Evolutionary conservation across 2,113 vertebrate species (phyloP).

Genomic region (Ptyas mucosa): DNA sequence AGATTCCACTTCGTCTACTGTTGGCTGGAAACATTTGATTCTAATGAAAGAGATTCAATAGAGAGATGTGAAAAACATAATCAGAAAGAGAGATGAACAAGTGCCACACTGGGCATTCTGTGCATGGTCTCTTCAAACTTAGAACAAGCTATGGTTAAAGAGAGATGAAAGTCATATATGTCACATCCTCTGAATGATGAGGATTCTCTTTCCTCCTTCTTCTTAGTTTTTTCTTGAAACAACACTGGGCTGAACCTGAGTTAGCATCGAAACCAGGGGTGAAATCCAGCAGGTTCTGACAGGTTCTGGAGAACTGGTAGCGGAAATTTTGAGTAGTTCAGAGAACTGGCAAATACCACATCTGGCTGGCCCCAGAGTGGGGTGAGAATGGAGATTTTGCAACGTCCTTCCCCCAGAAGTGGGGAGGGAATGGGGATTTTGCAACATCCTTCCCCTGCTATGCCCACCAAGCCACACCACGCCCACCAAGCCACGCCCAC

Average conservation of each 20-base stretch:
- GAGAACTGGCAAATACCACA: no score
- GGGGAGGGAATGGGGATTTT: no score
- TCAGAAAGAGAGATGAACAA: not conserved
- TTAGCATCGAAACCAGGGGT: not conserved
- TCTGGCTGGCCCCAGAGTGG: no score
- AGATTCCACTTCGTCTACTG: not conserved
- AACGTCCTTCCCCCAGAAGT: no score
- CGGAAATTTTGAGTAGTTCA: no score
- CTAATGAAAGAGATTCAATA: not conserved
- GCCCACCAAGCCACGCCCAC: no score
- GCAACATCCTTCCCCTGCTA: no score
- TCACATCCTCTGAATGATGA: not conserved
- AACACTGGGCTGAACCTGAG: not conserved
- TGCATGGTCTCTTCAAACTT: not conserved
- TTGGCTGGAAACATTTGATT: not conserved
- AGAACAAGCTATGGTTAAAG: not conserved
- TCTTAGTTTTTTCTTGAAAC: not conserved
- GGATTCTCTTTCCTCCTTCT: not conserved
- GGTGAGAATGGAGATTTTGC: no score
- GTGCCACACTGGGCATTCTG: not conserved
- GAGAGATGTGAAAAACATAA: not conserved
- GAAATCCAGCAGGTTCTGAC: no score
- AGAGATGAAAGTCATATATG: not conserved
- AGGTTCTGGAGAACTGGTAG: no score
- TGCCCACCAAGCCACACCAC: no score